Percentiles rank a stretch among this genome's conserved stretches.
Conservation (phyloP, 37 sponge, comb jelly and placozoan species). For the Aphrocallistes beatrix region DNA sequence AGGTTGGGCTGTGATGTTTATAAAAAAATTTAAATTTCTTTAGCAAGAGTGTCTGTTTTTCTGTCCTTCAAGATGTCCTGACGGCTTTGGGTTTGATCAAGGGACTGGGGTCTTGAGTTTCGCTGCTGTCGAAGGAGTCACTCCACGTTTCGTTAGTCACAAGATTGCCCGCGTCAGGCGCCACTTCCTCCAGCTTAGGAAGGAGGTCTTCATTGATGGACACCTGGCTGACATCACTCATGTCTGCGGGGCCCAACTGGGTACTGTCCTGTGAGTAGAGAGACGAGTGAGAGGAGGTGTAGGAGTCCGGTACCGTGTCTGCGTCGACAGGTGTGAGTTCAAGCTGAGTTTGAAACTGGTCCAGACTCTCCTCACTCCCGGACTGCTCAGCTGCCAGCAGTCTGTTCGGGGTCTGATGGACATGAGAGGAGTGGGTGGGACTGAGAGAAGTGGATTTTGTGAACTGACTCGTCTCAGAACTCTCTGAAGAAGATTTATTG, state of each 20-base stretch:
- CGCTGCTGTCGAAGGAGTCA: conserved; percentile 7
- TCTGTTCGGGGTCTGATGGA: neutral
- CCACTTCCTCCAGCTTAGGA: neutral
- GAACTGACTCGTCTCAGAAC: neutral
- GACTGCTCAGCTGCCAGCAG: neutral
- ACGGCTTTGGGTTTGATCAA: neutral
- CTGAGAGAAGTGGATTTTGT: neutral
- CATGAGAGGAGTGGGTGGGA: neutral
- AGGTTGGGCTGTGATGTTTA: neutral
- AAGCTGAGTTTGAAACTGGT: too few relatives aligned
- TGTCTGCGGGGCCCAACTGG: neutral
- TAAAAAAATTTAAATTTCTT: neutral
- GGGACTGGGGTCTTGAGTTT: neutral
- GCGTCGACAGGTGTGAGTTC: too few relatives aligned
- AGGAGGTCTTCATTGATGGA: neutral
- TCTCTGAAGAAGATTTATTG: neutral
- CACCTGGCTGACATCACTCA: conserved; percentile 1
- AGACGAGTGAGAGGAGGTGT: neutral
- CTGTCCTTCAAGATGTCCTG: neutral
- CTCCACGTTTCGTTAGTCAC: neutral
- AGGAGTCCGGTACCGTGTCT: neutral
- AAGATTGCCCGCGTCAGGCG: neutral
- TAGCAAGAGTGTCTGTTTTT: neutral
- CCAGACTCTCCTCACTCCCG: neutral
- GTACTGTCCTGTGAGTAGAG: neutral